Conservation (phyloP, 2,797 vertebrate species). For the Etheostoma perlongum region DNA sequence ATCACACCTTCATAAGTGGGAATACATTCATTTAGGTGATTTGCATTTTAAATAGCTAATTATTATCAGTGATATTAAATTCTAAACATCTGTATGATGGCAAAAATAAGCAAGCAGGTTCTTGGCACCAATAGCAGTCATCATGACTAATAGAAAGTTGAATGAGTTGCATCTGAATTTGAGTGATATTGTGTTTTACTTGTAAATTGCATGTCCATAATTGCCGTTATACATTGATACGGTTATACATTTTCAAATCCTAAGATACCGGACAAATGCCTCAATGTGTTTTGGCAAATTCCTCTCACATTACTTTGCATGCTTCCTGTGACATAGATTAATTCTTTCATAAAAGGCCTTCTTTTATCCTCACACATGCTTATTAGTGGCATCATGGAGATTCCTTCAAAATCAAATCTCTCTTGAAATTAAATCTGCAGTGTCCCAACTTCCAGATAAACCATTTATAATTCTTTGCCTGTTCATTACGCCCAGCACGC, state of each 20-base stretch:
- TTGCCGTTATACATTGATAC: neutral
- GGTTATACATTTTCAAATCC: neutral
- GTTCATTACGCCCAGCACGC: conserved; percentile 1
- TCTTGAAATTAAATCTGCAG: neutral
- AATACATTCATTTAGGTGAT: neutral
- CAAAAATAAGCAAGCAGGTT: neutral
- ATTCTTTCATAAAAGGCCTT: neutral
- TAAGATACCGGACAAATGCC: neutral
- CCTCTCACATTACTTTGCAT: neutral
- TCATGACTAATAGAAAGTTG: neutral
- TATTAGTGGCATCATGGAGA: neutral
- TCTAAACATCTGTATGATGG: neutral
- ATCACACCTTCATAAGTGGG: neutral
- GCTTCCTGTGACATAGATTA: neutral
- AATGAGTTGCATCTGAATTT: neutral
- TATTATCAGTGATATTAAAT: neutral
- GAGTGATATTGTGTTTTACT: no score
- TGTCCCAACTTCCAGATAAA: neutral
- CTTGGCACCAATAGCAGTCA: neutral
- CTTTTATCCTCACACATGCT: neutral
- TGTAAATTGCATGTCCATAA: no score
- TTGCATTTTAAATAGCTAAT: neutral
- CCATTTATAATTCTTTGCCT: neutral
- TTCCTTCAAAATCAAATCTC: neutral
- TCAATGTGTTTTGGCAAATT: neutral